Evolutionary conservation across 2,797 vertebrate species (phyloP), one percentile per base, ranked within the genome.

Genomic region (Amniataba percoides): DNA sequence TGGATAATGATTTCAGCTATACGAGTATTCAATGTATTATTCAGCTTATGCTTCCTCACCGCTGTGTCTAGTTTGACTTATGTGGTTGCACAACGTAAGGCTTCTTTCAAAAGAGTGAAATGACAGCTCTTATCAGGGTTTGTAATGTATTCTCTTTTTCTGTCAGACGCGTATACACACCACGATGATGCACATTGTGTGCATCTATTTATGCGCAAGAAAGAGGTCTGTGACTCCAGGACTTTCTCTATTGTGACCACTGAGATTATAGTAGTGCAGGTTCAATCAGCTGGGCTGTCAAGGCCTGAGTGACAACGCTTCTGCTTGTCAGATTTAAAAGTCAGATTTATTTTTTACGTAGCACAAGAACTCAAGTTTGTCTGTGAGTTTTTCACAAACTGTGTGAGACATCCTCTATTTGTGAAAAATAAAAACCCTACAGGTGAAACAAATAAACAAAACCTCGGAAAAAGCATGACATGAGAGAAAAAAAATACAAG

Each of bases 101-200:
- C 39, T 5, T 65, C n/a, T 75, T 62, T 67, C 70, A 62, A 48
- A 62, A 70, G 43, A 73, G 55, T 27, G 67, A 77, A 71, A 49
- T 75, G 75, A 77, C 71, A 60, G 53, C 61, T 64, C 51, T 62
- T 89, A 81, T 89, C 81, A 34, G 52, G 10, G 36, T 85, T 64
- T 72, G 43, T 61, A 45, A 67, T 55, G 43, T 63, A 36, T 74
- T 68, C 46, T 23, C 49, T 64, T 62, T 73, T 52, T 67, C 64
- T 77, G 72, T 75, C 73, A 51, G 80, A 68, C 86, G 80, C 66
- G 74, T 61, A 63, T 75, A 79, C 53, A 31, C 21, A 42, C 77
- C 71, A 68, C 66, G 19, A 36, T 46, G 39, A 70, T 23, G 39
- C 43, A 14, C 21, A 61, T n/a, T 45, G n/a, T 65, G 55, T 72